Base-by-base conservation (phyloP, 2,797 vertebrate genomes). In the Urocyon cinereoargenteus region DNA sequence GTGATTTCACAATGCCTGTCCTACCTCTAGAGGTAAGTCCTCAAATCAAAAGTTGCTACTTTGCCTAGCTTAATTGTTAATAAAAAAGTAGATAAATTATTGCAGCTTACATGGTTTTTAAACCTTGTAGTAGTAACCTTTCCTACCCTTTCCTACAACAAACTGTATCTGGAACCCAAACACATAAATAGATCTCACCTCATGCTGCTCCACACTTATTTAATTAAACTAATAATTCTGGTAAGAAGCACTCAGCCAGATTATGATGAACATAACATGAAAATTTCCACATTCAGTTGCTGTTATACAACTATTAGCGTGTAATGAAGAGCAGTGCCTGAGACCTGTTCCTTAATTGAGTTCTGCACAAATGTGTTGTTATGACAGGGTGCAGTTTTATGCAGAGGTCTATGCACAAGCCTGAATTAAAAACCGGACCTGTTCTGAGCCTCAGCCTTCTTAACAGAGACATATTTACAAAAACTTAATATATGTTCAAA, bases 1-100 rank as follows among this genome's bases (percentile, higher is more conserved):
- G 9, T 53, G 11, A 62, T 89, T 93, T 89, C 28, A 91, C 59
- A 93, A 11, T 66, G 16, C 31, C 36, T 55, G 16, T 26, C 21
- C 34, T 70, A 21, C 31, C 24, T 90, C 53, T 45, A 26, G n/a
- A 86, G 68, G 0, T 92, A 73, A 82, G 40, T 91, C 12, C 26
- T 13, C 28, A 91, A 90, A 75, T 92, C 89, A 93, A 49, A 93
- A 73, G 62, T 84, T 85, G 55, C n/a, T 91, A 14, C 40, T 97
- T 93, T 91, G 24, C 12, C 36, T 8, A 90, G 13, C 34, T 51
- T 72, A 53, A 13, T 22, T 75, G 26, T n/a, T 91, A 85, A 57
- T 64, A 59, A 18, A 88, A 21, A 70, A 79, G 84, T 40, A 64
- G 5, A 34, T 82, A 68, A 77, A 49, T 86, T 90, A 68, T 64